Base-by-base conservation (phyloP, 1,140 invertebrate species). In the Drosophila fuyamai region DNA sequence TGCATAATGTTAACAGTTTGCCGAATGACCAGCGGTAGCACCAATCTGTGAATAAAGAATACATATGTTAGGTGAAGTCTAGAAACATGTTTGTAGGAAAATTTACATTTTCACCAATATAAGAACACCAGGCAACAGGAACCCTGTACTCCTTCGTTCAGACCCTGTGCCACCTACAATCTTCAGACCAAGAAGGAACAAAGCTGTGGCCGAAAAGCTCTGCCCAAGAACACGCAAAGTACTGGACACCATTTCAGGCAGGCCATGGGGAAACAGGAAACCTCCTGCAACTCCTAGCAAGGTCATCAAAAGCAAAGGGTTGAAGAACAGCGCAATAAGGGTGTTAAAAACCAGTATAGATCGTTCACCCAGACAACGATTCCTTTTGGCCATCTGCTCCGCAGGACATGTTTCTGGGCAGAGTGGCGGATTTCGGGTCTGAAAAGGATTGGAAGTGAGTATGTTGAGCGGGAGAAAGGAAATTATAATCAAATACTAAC, bases 221-320 rank as follows among this genome's bases (percentile, higher is more conserved):
- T 96, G 95, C 0, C 97, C 97, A 62, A 98, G 95, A 1, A 96
- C 96, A 76, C 96, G 94, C 47, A 98, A 93, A 75, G 98, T 95
- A 43, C 95, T 95, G 71, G 95, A 94, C 9, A 99, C 92, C 61
- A 96, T 94, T 18, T 94, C 81, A 8, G 98, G 98, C 35, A 98
- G 81, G 9, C 95, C 93, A 80, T 97, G 95, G 44, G 95, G 94
- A 91, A 98, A 98, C 9, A 95, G 90, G 59, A 98, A 94, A 93
- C 99, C 99, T 13, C 97, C 97, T 55, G 96, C 92, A 8, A 99
- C 96, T 1, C 98, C 98, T 14, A 98, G 91, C n/a, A 97, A 92
- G 1, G 98, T 99, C 97, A 99, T 98, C 12, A 98, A 94, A 12
- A 99, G 94, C 54, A 99, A 95, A 1, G 98, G 98, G 94, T 99